Base-by-base conservation (phyloP, 2,888 invertebrate species). In the Caenorhabditis wallacei region DNA sequence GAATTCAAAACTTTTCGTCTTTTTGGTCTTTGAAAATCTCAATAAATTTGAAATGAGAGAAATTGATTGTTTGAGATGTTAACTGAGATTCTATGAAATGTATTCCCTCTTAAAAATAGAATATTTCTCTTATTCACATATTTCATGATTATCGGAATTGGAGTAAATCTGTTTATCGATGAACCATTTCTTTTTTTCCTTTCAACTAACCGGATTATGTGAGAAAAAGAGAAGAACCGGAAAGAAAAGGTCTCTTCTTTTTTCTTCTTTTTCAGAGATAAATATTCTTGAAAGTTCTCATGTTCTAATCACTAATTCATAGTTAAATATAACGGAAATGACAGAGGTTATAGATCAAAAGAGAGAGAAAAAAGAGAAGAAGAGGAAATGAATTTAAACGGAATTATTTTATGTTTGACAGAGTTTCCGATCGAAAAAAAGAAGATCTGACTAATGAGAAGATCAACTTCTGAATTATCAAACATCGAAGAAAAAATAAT, bases 221-320 rank as follows among this genome's bases (percentile, higher is more conserved):
- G 48, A 48, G 64, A 51, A 64, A 51, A 66, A 13, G 22, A 48
- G 35, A 20, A 7, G 37, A 53, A 56, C n/a, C n/a, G n/a, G n/a
- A n/a, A n/a, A n/a, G n/a, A 35, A 56, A 20, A 13, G 56, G 16
- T 26, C 46, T 59, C 35, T 56, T 30, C 40, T 40, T 26, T 30
- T 64, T n/a, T n/a, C n/a, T n/a, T n/a, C n/a, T n/a, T n/a, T n/a
- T n/a, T n/a, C n/a, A n/a, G 48, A 24, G 53, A 37, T n/a, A 16
- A 10, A 40, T 40, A 40, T 40, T 40, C 16, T 22, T 5, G n/a
- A 26, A 37, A 71, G 71, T 59, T 66, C 75, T 75, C 75, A 59
- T 75, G 66, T 66, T 75, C 75, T 75, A 48, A 66, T 75, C 75
- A 75, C 75, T 75, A 64, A 74, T 74, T 72, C 72, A 72, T 68